Percentiles rank a stretch among this genome's conserved stretches.
Evolutionary conservation across 35 echinoderm and acorn worm genomes (phyloP).

Genomic region (Eucidaris tribuloides): DNA sequence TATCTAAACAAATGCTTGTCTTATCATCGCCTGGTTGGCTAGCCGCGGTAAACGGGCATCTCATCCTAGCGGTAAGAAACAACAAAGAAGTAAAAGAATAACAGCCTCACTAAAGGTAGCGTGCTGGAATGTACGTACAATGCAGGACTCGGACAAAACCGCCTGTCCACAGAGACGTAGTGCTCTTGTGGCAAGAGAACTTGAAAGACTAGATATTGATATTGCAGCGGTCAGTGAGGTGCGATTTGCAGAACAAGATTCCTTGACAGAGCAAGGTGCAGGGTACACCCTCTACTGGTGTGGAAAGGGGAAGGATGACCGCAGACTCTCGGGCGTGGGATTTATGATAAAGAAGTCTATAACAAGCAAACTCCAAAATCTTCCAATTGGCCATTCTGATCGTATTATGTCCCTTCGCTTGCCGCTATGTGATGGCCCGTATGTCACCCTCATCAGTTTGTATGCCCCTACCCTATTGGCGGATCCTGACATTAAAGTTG

Average conservation of each 20-base stretch:
- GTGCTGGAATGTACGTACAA: slow-evolving; percentile 61
- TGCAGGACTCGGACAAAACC: slow-evolving; percentile 30
- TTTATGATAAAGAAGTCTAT: slow-evolving; percentile 55
- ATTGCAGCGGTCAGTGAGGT: slow-evolving; percentile 60
- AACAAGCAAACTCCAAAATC: neutral
- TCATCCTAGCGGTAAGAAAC: too few species aligned
- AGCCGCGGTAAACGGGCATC: too few species aligned
- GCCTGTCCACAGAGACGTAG: slow-evolving; percentile 27
- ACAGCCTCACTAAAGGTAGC: slow-evolving; percentile 27
- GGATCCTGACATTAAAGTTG: neutral
- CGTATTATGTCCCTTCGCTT: slow-evolving; percentile 44
- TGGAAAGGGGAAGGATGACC: slow-evolving; percentile 28
- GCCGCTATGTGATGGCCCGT: neutral
- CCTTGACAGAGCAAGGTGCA: slow-evolving; percentile 47
- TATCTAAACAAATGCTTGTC: too few species aligned
- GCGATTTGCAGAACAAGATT: slow-evolving; percentile 36
- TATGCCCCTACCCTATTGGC: too few species aligned
- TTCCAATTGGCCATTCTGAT: slow-evolving; percentile 49
- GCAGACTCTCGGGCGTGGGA: slow-evolving; percentile 23
- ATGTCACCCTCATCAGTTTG: slow-evolving; percentile 26
- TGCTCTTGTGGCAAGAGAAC: slow-evolving; percentile 48
- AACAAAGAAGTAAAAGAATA: too few species aligned
- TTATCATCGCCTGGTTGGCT: too few species aligned
- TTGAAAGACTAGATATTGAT: slow-evolving; percentile 30
- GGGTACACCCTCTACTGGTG: slow-evolving; percentile 71